Base-by-base conservation (phyloP, 1,140 invertebrate genomes). In the Drosophila chauvacae region DNA sequence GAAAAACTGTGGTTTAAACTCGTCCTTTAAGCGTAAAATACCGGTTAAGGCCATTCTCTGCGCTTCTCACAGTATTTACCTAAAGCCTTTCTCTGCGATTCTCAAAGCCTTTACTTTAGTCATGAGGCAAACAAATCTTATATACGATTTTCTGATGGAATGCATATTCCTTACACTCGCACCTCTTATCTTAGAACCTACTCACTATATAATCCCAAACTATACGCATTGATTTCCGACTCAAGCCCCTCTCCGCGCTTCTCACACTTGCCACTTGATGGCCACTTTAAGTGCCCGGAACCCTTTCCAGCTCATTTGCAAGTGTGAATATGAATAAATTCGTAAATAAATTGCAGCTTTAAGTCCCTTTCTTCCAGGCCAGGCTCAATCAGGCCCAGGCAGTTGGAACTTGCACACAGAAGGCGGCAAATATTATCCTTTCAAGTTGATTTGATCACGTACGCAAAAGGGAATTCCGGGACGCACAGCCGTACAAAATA, bases 401-500 rank as follows among this genome's bases (percentile, higher is more conserved):
- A 64, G 37, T 65, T 55, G 64, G 47, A 41, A 60, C 60, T 60
- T 65, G 59, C 66, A 74, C 71, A 78, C 64, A 88, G 64, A 90
- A 90, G 81, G 78, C 85, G 78, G 86, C 86, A 81, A 90, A 85
- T 90, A 90, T 90, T 90, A 90, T 90, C 87, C 91, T 92, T 92
- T 92, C 91, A 92, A 92, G 82, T 92, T 92, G 91, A 92, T 92
- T 92, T 92, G 91, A 92, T 92, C 91, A 92, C 91, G 91, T 92
- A 92, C 91, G 85, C 83, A 90, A 81, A 90, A 90, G 82, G 87
- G 80, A 92, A 91, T 91, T 91, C 81, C 84, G 84, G 87, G 69
- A 82, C 81, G 81, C 77, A 84, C 64, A 68, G 79, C 73, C 77
- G 56, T 79, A 81, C 86, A 90, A 90, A 90, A 90, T 90, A 90